Base-by-base conservation (phyloP, 1,140 invertebrate species). In the Heterodera schachtii region DNA sequence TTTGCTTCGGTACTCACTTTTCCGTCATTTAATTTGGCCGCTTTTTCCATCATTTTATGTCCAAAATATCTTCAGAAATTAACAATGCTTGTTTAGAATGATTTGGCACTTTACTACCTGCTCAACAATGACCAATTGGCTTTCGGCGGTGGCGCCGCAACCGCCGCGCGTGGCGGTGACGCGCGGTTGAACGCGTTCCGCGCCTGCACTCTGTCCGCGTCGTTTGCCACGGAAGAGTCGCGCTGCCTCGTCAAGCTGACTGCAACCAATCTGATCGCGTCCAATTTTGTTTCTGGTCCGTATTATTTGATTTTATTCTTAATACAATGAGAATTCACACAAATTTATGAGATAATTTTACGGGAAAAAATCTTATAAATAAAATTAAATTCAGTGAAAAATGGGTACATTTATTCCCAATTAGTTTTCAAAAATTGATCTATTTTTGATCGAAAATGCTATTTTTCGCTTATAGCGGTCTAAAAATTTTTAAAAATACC, bases 201-300 rank as follows among this genome's bases (percentile, higher is more conserved):
- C 92, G 92, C 47, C 85, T 93, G 86, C 87, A 93, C 31, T 91
- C 92, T 74, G 90, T 93, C 88, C 91, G 91, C 83, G 91, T 93
- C 86, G 86, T 89, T 94, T 70, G 92, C 93, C 83, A 93, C 92
- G n/a, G 93, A 94, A 78, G 86, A 93, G 6, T 19, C 92, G 43
- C 93, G 93, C 83, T 93, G 93, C 83, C 93, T 93, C 9, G 93
- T 93, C 47, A 94, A 94, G 90, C 87, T 94, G 43, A 93, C 94
- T 4, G 93, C 93, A 8, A 94, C 93, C 3, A 94, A 93, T 90
- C 90, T 94, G 13, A 94, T 94, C 78, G 93, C 93, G 3, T 93
- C 92, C 81, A 91, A 91, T 67, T 90, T 90, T 84, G 88, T 92
- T 6, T 86, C 89, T 80, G 91, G 91, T 91, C 84, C 31, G 66